Conservation (phyloP, 2,113 vertebrate species). For the Genyomyrus donnyi region DNA sequence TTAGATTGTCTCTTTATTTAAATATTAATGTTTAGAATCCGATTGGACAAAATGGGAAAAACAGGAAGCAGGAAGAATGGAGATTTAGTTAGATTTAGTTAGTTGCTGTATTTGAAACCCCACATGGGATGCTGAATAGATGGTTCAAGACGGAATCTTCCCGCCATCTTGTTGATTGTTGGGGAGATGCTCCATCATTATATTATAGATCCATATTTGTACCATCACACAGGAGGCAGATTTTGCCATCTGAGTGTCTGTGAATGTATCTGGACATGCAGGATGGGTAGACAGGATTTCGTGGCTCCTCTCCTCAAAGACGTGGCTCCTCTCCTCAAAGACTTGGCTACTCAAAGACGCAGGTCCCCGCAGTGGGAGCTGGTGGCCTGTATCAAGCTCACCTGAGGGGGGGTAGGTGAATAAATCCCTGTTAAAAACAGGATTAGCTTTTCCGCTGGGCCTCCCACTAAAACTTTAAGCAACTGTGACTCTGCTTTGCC, state of each 20-base stretch:
- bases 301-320: too few species aligned
- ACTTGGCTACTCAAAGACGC: too few species aligned
- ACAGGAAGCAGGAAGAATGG: too few species aligned
- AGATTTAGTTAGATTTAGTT: too few species aligned
- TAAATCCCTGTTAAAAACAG: constrained; percentile 35
- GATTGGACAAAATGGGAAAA: too few species aligned
- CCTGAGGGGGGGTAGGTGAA: constrained; percentile 17
- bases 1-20: too few species aligned
- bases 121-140: neutral
- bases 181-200: neutral
- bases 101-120: neutral
- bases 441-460: constrained; percentile 27
- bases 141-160: neutral
- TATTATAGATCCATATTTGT: neutral
- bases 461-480: neutral
- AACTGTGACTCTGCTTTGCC: constrained; percentile 20
- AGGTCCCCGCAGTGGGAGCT: neutral
- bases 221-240: neutral
- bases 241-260: too few species aligned
- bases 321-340: too few species aligned
- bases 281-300: neutral
- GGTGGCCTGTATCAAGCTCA: constrained; percentile 19
- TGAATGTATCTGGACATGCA: neutral
- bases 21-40: too few species aligned
- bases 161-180: neutral